Conservation (phyloP, 2,888 invertebrate species). For the Lysandra bellargus region DNA sequence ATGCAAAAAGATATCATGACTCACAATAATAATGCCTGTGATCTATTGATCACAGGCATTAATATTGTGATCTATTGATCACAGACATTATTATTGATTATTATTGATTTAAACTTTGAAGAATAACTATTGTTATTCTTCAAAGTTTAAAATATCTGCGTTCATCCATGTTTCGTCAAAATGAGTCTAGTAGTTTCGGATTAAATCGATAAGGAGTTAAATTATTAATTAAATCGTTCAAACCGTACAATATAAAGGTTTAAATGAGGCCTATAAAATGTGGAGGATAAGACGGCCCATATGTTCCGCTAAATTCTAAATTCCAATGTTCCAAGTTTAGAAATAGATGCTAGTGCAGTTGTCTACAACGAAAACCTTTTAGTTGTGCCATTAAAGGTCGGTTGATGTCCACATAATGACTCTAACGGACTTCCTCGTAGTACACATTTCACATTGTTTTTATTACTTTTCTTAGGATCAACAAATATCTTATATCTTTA, state of each 20-base stretch:
- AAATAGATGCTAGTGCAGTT: conserved; percentile 7
- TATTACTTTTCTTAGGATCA: not conserved
- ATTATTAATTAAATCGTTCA: not conserved
- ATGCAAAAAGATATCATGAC: not conserved
- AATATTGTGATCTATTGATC: too few species aligned
- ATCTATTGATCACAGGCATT: not conserved
- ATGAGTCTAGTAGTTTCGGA: not conserved
- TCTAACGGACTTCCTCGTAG: conserved; percentile 12
- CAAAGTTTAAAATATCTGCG: too few species aligned
- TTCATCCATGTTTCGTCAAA: not conserved
- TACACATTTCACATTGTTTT: conserved; percentile 13
- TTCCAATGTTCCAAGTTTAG: not conserved
- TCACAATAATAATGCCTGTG: not conserved
- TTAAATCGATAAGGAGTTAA: not conserved
- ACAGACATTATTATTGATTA: too few species aligned
- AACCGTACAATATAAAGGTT: not conserved
- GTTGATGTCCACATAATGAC: conserved; percentile 25
- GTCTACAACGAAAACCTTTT: conserved; percentile 24
- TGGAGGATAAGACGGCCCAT: not conserved
- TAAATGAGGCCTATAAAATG: not conserved
- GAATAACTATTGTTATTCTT: not conserved
- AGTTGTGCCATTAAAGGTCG: not conserved
- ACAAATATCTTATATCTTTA: not conserved
- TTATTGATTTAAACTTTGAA: too few species aligned
- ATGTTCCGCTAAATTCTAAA: not conserved